phyloP scores from a whole-genome alignment of 2,113 vertebrate species.

The Oriolus oriolus region DNA sequence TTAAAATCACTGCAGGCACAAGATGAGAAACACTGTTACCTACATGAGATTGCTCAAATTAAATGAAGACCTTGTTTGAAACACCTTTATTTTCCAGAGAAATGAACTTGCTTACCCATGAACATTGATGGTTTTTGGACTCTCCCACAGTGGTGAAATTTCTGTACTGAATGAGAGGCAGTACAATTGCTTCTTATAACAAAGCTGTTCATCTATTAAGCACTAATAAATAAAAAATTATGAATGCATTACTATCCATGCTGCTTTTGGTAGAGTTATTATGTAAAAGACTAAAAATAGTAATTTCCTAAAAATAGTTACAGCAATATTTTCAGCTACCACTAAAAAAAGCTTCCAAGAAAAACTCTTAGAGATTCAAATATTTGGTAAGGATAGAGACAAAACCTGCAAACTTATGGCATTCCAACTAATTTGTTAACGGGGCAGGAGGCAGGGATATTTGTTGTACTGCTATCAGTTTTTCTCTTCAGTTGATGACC shows the following conservation, averaged over 20 bases:
- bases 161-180: constrained; percentile 70
- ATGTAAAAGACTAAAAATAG: not conserved
- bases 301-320: not conserved
- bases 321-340: not conserved
- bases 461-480: not conserved
- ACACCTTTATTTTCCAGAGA: not conserved
- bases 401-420: not conserved
- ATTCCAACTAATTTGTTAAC: not conserved
- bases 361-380: not conserved
- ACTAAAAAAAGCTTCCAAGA: not conserved
- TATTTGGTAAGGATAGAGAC: not conserved
- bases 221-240: constrained; percentile 49
- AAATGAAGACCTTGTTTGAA: not conserved
- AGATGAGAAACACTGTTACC: not conserved
- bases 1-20: not conserved
- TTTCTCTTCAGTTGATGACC: not conserved
- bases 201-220: constrained; percentile 79
- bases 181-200: constrained; percentile 72
- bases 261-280: not conserved
- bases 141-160: constrained; percentile 67
- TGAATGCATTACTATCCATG: not conserved
- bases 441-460: not conserved
- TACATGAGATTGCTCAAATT: not conserved
- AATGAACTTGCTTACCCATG: constrained; percentile 63
- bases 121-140: constrained; percentile 32